Percentiles rank a stretch among this genome's conserved stretches.
Evolutionary conservation across 2,113 vertebrate species (phyloP).

Genomic region (Scalopus aquaticus): DNA sequence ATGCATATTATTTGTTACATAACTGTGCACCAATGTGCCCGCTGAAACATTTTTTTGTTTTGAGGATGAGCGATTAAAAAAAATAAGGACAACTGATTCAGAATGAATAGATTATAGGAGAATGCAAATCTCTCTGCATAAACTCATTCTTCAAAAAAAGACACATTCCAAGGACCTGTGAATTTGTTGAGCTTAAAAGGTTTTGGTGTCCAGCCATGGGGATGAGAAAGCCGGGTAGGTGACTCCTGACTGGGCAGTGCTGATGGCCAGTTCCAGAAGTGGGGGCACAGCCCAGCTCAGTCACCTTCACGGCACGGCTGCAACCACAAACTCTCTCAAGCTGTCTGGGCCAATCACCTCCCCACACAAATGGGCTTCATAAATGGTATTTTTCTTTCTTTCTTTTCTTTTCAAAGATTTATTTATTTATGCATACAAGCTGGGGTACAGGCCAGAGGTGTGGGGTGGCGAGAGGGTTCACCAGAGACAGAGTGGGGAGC

Average conservation of each 20-base stretch:
- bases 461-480: too few species aligned
- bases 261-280: too few species aligned
- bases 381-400: too few species aligned
- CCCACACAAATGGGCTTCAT: background rate
- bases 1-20: background rate
- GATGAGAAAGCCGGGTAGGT: background rate
- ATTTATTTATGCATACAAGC: too few species aligned
- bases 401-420: too few species aligned
- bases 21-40: background rate
- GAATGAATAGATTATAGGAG: background rate
- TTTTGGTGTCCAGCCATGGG: background rate
- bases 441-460: too few species aligned
- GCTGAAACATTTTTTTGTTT: background rate
- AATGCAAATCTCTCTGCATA: background rate
- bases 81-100: background rate
- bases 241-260: too few species aligned
- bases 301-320: too few species aligned
- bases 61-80: background rate
- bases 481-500: too few species aligned
- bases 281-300: too few species aligned
- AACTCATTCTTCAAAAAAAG: background rate
- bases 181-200: background rate
- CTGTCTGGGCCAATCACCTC: background rate
- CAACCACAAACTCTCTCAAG: background rate
- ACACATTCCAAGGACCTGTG: background rate